Evolutionary conservation across 2,113 vertebrate species (phyloP).

Genomic region (Suncus etruscus): DNA sequence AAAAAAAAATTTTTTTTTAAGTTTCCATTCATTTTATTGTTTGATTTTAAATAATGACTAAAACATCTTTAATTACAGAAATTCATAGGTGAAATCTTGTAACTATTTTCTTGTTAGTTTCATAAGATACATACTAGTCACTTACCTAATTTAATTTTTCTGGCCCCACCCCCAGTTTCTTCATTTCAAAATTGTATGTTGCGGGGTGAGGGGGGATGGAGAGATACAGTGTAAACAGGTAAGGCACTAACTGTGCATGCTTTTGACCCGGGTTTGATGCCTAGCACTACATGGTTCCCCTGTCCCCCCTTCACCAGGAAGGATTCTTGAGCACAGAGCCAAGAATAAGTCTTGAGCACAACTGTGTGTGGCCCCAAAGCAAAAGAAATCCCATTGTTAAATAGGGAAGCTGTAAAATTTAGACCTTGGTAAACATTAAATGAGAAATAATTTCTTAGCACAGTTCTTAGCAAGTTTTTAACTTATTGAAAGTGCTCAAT

Average conservation of each 20-base stretch:
- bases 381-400: not conserved
- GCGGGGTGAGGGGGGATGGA: too few relatives aligned
- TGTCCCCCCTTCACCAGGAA: too few relatives aligned
- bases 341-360: too few relatives aligned
- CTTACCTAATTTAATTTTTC: constrained; percentile 56
- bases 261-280: too few relatives aligned
- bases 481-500: not conserved
- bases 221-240: too few relatives aligned
- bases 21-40: not conserved
- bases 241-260: too few relatives aligned
- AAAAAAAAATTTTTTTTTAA: too few relatives aligned
- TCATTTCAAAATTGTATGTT: too few relatives aligned
- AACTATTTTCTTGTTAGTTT: constrained; percentile 2
- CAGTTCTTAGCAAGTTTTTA: constrained; percentile 9
- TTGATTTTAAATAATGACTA: not conserved
- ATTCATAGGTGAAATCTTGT: constrained; percentile 48
- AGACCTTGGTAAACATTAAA: not conserved
- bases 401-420: constrained; percentile 3
- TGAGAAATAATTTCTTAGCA: too few relatives aligned
- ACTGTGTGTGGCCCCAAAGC: too few relatives aligned
- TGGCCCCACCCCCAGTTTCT: constrained; percentile 27
- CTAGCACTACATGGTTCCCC: too few relatives aligned
- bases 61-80: constrained; percentile 37
- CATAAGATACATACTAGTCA: not conserved
- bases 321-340: too few relatives aligned